phyloP scores from a whole-genome alignment of 2,888 invertebrate species.

The Pardosa pseudoannulata region DNA sequence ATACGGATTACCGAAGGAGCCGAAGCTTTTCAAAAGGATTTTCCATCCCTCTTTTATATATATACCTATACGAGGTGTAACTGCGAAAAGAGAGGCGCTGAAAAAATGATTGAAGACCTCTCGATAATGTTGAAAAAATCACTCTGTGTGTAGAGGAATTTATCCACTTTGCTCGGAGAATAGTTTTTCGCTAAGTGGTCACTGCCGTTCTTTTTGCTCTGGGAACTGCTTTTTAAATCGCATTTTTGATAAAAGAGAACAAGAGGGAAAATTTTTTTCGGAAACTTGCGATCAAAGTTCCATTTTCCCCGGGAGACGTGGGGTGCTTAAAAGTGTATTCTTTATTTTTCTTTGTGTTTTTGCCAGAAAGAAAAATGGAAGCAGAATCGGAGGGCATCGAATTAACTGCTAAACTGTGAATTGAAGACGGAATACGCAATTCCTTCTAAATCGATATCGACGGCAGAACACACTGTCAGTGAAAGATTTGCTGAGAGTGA shows the following conservation, averaged over 20 bases:
- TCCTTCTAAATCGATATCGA: background rate
- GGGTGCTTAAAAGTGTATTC: constrained; percentile 61
- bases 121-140: constrained; percentile 66
- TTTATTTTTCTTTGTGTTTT: background rate
- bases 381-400: background rate
- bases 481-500: too few species aligned
- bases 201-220: constrained; percentile 18
- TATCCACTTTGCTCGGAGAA: constrained; percentile 69
- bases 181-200: constrained; percentile 71
- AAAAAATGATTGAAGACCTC: constrained; percentile 65
- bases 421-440: constrained; percentile 9
- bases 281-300: constrained; percentile 66
- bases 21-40: constrained; percentile 53
- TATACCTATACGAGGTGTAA: constrained; percentile 30
- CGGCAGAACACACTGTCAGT: too few species aligned
- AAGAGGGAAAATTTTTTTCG: constrained; percentile 24
- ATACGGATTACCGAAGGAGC: constrained; percentile 56
- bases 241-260: constrained; percentile 62
- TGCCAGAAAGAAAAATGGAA: constrained; percentile 11
- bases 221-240: constrained; percentile 60
- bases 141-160: constrained; percentile 61
- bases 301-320: constrained; percentile 67
- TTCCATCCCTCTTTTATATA: constrained; percentile 20
- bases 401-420: constrained; percentile 22
- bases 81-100: constrained; percentile 1